A percentile compares a stretch with the other conserved stretches of the same genome.
Conservation (phyloP, 2,888 invertebrate genomes). For the Pyralis farinalis region DNA sequence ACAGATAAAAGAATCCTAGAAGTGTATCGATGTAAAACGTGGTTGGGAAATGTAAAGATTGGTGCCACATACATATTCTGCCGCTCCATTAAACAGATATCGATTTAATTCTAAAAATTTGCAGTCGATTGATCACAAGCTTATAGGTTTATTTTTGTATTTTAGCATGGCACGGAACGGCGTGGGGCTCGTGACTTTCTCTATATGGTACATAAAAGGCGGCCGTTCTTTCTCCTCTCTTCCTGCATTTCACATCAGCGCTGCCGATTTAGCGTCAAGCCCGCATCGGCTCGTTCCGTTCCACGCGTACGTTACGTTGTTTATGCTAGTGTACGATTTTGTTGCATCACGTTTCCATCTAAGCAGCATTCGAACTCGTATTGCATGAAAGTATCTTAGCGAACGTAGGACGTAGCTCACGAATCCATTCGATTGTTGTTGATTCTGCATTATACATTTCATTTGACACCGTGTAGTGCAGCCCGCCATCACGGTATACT, state of each 20-base stretch:
- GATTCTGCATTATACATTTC: background rate
- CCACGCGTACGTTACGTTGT: slow-evolving; percentile 24
- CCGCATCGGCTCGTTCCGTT: slow-evolving; percentile 1
- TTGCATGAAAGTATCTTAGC: slow-evolving; percentile 3
- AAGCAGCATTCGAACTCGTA: background rate
- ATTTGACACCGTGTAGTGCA: background rate
- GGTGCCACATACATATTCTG: too few species aligned
- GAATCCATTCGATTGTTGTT: background rate
- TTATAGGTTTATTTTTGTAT: too few species aligned
- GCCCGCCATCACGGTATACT: background rate
- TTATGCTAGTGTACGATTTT: slow-evolving; percentile 45
- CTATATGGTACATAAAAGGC: slow-evolving; percentile 11
- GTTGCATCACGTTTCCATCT: slow-evolving; percentile 10
- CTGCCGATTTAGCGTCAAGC: slow-evolving; percentile 27
- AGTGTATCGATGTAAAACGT: too few species aligned
- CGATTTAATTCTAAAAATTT: too few species aligned
- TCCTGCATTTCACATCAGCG: slow-evolving; percentile 51
- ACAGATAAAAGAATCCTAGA: too few species aligned
- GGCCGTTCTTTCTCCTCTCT: slow-evolving; percentile 48
- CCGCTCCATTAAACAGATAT: too few species aligned
- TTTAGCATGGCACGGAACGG: background rate
- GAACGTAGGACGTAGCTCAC: background rate
- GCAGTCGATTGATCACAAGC: too few species aligned
- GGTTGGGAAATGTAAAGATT: too few species aligned
- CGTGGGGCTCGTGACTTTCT: too few species aligned